phyloP scores from a whole-genome alignment of 2,888 invertebrate genomes.

The Laothoe populi region DNA sequence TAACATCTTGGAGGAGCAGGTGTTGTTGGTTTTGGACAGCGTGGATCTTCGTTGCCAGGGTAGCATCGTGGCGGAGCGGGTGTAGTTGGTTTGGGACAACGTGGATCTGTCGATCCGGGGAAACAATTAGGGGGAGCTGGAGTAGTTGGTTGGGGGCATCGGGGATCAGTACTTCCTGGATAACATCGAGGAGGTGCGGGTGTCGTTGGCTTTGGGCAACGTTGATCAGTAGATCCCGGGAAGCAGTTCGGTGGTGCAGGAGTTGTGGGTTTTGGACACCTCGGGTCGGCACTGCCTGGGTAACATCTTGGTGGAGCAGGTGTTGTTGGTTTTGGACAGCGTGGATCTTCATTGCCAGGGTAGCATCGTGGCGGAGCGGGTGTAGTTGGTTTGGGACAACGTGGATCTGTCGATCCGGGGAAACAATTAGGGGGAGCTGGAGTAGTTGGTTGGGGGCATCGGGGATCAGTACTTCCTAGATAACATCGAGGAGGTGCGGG shows the following conservation, averaged over 20 bases:
- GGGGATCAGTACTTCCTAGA: slow-evolving; percentile 39
- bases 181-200: slow-evolving; percentile 39
- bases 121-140: slow-evolving; percentile 39
- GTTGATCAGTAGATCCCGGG: slow-evolving; percentile 50
- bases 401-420: slow-evolving; percentile 38
- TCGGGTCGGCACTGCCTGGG: slow-evolving; percentile 45
- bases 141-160: slow-evolving; percentile 43
- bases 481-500: slow-evolving; percentile 35
- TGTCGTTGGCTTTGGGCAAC: slow-evolving; percentile 50
- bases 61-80: slow-evolving; percentile 43
- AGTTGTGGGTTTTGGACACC: slow-evolving; percentile 38
- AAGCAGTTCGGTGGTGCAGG: slow-evolving; percentile 27
- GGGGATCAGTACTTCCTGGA: slow-evolving; percentile 45
- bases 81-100: slow-evolving; percentile 53
- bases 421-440: slow-evolving; percentile 40
- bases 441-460: slow-evolving; percentile 43
- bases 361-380: slow-evolving; percentile 38
- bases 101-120: slow-evolving; percentile 37
- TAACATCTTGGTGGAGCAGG: slow-evolving; percentile 41
- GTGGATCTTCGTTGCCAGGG: slow-evolving; percentile 43
- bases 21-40: slow-evolving; percentile 52
- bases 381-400: slow-evolving; percentile 51
- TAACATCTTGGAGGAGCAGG: slow-evolving; percentile 46
- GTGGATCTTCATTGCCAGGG: slow-evolving; percentile 47
- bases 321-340: slow-evolving; percentile 50